Evolutionary conservation across 2,888 invertebrate species (phyloP), one percentile per base, ranked within the genome.

Genomic region (Ashinkailepas kermadecensis): DNA sequence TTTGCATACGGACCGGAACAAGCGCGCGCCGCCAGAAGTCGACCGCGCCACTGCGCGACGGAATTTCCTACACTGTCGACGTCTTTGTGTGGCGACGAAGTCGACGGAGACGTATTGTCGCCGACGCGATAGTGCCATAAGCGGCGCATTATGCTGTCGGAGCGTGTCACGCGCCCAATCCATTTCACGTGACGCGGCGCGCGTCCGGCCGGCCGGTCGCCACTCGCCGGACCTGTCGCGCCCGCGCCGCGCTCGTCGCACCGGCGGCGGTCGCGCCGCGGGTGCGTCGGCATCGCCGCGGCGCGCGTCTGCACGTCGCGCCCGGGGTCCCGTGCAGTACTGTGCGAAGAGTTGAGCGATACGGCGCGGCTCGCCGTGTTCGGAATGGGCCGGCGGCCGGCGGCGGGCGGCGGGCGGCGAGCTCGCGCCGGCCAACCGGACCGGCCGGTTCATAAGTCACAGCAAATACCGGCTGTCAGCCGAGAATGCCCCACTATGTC

Each of bases 401-500:
- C 70, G 18, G 70, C 39, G 70, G n/a, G 70, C 25, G 13, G 39
- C 54, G 39, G 74, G 0, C 74, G 21, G 74, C 54, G 74, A 39
- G 74, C 54, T 7, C 11, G 59, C 15, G 74, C 54, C n/a, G 23
- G 65, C 23, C 65, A 23, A 23, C 65, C 65, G 65, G 65, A 18
- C 54, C 9, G 54, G 11, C 74, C 74, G 74, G 2, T 13, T 54
- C 74, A 74, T 74, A 74, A 74, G 74, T 74, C 74, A 74, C 74
- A 54, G 39, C 74, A 18, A 74, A 74, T 74, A 54, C 74, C 74
- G 18, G 74, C 74, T 54, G 74, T 74, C 74, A 54, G 25, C 15
- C 15, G 39, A 54, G 74, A 74, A 74, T 74, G 74, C 74, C 74
- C 65, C 54, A 54, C 74, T 74, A 25, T 54, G 74, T 74, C 74